Conservation (phyloP, 2,113 vertebrate species). For the Nannospalax galili region DNA sequence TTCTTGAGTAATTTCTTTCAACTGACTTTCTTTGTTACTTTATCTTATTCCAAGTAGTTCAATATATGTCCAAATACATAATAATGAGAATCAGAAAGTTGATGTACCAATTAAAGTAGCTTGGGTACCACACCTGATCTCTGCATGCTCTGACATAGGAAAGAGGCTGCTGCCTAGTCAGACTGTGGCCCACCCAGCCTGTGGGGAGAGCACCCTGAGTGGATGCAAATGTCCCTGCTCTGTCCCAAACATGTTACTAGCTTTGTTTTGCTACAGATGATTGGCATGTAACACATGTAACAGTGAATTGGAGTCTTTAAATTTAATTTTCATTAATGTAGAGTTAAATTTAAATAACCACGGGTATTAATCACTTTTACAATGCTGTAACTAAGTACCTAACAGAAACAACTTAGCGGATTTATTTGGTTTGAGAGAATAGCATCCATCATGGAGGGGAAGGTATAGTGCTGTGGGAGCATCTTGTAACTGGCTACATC, state of each 20-base stretch:
- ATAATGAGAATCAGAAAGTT: background rate
- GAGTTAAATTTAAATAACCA: background rate
- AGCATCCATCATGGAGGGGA: background rate
- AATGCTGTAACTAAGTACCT: background rate
- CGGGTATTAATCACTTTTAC: background rate
- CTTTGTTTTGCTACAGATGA: background rate
- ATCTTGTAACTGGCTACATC: background rate
- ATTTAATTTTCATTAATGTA: constrained; percentile 22
- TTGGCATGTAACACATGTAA: background rate
- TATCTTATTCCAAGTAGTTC: background rate
- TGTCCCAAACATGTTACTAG: background rate
- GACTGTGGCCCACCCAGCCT: background rate
- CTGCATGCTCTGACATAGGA: background rate
- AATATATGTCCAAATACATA: background rate
- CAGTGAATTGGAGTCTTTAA: background rate
- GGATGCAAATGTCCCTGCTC: background rate
- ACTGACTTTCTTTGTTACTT: background rate
- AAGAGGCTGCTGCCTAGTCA: background rate
- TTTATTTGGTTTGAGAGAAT: background rate
- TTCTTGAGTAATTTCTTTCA: constrained; percentile 48
- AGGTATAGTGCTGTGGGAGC: background rate
- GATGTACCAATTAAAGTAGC: background rate
- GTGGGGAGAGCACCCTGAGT: accelerated
- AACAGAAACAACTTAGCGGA: background rate
- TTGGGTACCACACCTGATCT: background rate